Base-by-base conservation (phyloP, 1,140 invertebrate species). In the Meloidogyne exigua region DNA sequence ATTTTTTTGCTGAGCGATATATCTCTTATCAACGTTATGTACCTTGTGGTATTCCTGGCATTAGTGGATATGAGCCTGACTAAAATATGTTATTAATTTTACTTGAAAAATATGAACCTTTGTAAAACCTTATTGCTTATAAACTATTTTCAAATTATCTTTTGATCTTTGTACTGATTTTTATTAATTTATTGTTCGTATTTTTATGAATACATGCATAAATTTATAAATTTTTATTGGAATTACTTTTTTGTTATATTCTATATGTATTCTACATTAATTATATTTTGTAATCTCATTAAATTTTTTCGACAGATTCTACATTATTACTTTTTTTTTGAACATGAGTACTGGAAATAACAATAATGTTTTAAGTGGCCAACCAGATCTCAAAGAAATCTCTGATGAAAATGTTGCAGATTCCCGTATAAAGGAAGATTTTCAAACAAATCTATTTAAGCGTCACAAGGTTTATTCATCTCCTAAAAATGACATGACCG, bases 1-100 rank as follows among this genome's bases (percentile, higher is more conserved):
- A 92, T 77, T 99, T 99, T 89, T 99, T 99, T 88, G 94, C 93
- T 0, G 90, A 92, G 79, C 91, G 94, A 49, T 99, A 99, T 87
- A 85, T 91, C 2, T 89, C 92, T 70, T 99, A 99, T 89, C 94
- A 98, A 87, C 89, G 92, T 79, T 89, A 89, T 84, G 95, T 98
- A 1, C 90, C 91, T 5, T 95, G 93, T 39, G 95, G 96, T 2
- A 89, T 99, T 79, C 96, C 96, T 12, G 94, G 95, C 86, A 96
- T 98, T 72, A 88, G 89, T 77, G 96, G 90, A 0, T 88, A 36
- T 49, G 72, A 57, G 18, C 18, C 49, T n/a, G 4, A 4, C n/a
- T 5, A 57, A n/a, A 57, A n/a, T n/a, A 4, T 49, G 15, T 49
- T 49, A 49, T 49, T 32, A 32, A 32, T 32, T 32, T 32, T 32